phyloP scores from a whole-genome alignment of 2,113 vertebrate genomes.

The Neodon shergylaensis region DNA sequence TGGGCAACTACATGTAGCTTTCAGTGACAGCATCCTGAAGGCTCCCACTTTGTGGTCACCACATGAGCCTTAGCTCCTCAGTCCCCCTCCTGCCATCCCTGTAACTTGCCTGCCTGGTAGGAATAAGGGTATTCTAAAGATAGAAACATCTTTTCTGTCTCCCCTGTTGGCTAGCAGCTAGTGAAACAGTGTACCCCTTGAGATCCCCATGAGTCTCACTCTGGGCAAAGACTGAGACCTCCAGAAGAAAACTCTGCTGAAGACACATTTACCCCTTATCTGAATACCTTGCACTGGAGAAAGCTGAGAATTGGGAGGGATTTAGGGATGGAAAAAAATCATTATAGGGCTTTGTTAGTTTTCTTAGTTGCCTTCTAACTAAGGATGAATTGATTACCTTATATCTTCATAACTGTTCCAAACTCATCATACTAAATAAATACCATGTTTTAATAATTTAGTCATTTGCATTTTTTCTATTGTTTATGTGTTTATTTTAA shows the following conservation, averaged over 20 bases:
- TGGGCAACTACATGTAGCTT: background rate
- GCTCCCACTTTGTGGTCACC: background rate
- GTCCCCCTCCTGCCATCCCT: background rate
- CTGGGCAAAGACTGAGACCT: background rate
- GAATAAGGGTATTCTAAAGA: background rate
- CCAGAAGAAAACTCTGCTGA: background rate
- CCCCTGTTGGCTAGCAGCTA: background rate
- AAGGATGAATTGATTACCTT: background rate
- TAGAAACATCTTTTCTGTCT: background rate
- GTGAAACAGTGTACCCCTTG: background rate
- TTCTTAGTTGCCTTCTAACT: background rate
- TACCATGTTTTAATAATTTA: background rate
- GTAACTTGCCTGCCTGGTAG: background rate
- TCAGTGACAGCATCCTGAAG: background rate
- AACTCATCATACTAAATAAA: background rate
- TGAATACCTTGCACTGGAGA: background rate
- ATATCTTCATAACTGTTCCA: background rate
- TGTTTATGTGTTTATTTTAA: background rate
- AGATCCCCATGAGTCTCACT: background rate
- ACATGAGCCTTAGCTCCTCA: background rate
- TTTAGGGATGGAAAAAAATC: background rate
- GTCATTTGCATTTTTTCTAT: background rate
- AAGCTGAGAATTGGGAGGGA: background rate
- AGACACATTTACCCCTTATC: background rate
- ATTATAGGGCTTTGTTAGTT: background rate